Evolutionary conservation across 2,797 vertebrate species (phyloP).

Genomic region (Pipistrellus kuhlii): DNA sequence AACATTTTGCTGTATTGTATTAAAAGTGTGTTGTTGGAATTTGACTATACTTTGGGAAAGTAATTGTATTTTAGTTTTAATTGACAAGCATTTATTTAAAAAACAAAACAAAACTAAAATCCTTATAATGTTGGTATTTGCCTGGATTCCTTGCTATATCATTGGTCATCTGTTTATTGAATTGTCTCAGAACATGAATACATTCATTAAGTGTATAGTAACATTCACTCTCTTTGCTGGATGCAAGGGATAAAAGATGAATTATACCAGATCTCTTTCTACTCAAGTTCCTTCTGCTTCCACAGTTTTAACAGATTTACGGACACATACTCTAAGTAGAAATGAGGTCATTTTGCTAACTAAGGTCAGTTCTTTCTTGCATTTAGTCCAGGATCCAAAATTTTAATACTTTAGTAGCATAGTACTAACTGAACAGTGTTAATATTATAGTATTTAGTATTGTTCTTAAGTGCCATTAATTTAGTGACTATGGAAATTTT

Average conservation of each 20-base stretch:
- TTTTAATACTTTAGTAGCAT: background rate
- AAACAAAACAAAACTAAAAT: slow-evolving; percentile 7
- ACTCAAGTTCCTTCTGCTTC: slow-evolving; percentile 1
- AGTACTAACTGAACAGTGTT: background rate
- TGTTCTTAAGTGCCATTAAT: background rate
- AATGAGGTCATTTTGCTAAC: background rate
- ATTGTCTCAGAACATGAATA: slow-evolving; percentile 57
- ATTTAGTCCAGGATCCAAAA: background rate
- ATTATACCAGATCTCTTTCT: background rate
- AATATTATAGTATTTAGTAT: background rate
- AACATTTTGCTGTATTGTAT: slow-evolving; percentile 85
- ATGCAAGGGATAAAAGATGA: slow-evolving; percentile 44
- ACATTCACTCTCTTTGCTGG: slow-evolving; percentile 31
- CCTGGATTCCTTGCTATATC: slow-evolving; percentile 46
- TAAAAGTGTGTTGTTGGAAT: slow-evolving; percentile 81
- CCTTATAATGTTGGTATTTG: slow-evolving; percentile 57
- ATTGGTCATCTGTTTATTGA: slow-evolving; percentile 48
- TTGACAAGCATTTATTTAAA: slow-evolving; percentile 64
- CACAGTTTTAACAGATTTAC: background rate
- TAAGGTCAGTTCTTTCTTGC: background rate
- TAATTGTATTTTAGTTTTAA: slow-evolving; percentile 82
- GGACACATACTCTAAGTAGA: background rate
- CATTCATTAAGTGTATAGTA: background rate
- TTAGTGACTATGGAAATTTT: background rate
- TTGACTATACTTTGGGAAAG: slow-evolving; percentile 69